These are phyloP conservation scores for Yasuhikotakia modesta DNA, from an alignment of 2,797 vertebrate species.

Conservation along the genomic window DNA sequence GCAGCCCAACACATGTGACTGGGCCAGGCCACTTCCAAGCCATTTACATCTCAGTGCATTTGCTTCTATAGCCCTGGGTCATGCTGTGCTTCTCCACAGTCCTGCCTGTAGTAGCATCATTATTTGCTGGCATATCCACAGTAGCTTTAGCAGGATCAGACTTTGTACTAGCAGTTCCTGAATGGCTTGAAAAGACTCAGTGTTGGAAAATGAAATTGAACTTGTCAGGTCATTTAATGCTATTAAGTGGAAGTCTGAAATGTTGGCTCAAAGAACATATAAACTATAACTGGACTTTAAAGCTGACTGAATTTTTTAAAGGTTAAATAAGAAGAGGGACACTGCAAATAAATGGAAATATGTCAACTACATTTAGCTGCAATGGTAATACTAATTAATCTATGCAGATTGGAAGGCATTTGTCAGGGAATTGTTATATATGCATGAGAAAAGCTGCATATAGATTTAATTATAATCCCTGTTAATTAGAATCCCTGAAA, in stretches of 20 bases:
- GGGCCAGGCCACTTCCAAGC: slow-evolving; percentile 36
- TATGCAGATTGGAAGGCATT: too few species aligned
- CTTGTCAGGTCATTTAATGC: slow-evolving; percentile 16
- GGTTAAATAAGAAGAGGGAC: too few species aligned
- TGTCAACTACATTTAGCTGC: too few species aligned
- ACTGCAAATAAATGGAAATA: too few species aligned
- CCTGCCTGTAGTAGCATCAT: slow-evolving; percentile 32
- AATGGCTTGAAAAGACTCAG: slow-evolving; percentile 3
- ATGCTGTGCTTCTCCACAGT: slow-evolving; percentile 31
- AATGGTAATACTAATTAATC: too few species aligned
- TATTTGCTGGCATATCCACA: slow-evolving; percentile 34
- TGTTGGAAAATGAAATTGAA: not conserved
- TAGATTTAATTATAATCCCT: too few species aligned
- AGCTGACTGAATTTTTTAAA: too few species aligned
- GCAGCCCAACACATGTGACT: slow-evolving; percentile 34
- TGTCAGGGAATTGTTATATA: too few species aligned
- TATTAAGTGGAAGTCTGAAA: slow-evolving; percentile 9
- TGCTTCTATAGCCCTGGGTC: slow-evolving; percentile 34
- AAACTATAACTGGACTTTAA: not conserved
- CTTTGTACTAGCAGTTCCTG: slow-evolving; percentile 18
- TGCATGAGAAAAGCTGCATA: too few species aligned
- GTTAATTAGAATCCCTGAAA: too few species aligned
- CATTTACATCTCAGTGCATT: slow-evolving; percentile 41
- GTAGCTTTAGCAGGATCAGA: slow-evolving; percentile 21
- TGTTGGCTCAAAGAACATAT: slow-evolving; percentile 30